Evolutionary conservation across 92 coral and sea anemone genomes (phyloP).

Genomic region (Desmophyllum pertusum): DNA sequence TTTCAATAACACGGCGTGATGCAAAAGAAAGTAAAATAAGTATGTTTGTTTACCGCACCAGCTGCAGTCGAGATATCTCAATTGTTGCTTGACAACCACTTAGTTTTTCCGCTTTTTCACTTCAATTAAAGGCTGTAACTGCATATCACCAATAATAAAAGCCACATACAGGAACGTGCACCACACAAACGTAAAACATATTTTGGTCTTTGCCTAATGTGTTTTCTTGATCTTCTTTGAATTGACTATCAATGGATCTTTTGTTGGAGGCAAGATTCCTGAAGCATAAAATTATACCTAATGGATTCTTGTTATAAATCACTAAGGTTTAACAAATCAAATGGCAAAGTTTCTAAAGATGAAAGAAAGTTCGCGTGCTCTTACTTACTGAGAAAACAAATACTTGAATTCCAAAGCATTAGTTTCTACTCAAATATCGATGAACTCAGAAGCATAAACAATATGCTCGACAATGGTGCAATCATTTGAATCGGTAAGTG

Average conservation of each 20-base stretch:
- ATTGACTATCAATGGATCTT: constrained; percentile 27
- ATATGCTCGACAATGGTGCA: neutral
- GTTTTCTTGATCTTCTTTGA: constrained; percentile 4
- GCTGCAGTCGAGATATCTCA: neutral
- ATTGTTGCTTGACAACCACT: neutral
- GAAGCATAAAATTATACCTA: constrained; percentile 17
- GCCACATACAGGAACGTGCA: neutral
- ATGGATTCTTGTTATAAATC: neutral
- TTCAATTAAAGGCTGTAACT: neutral
- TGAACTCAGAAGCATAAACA: neutral
- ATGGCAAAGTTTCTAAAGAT: neutral
- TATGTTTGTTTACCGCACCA: constrained; percentile 23
- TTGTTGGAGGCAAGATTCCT: constrained; percentile 10
- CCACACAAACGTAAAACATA: neutral
- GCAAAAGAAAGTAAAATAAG: neutral
- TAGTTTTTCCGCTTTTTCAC: neutral
- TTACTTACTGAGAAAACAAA: neutral
- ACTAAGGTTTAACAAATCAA: neutral
- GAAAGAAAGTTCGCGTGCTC: too few species aligned
- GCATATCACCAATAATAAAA: neutral
- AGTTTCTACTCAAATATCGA: neutral
- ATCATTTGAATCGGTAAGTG: constrained; percentile 3
- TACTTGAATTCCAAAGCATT: neutral
- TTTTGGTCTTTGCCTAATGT: neutral
- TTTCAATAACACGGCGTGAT: too few species aligned